A percentile compares a stretch with the other conserved stretches of the same genome.
phyloP scores from a whole-genome alignment of 1,140 invertebrate species.

The Condylostylus longicornis region DNA sequence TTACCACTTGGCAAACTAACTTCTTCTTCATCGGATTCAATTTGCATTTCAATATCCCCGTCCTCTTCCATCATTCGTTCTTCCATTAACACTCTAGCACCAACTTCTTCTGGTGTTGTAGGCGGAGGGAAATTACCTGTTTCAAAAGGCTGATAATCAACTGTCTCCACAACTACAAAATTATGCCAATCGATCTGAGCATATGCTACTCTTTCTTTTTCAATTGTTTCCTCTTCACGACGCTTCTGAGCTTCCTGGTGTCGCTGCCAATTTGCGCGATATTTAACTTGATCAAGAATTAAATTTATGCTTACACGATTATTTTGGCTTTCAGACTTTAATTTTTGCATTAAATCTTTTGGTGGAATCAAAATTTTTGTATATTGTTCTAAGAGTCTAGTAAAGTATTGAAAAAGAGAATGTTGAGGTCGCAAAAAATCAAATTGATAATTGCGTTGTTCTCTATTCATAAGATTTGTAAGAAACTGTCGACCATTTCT shows the following conservation, averaged over 20 bases:
- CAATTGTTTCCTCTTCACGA: conserved; percentile 86
- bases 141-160: conserved; percentile 96
- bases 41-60: conserved; percentile 52
- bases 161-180: conserved; percentile 98
- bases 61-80: conserved; percentile 35
- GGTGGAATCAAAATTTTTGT: conserved; percentile 90
- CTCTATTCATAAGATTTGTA: conserved; percentile 95
- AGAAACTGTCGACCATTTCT: conserved; percentile 95
- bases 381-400: conserved; percentile 94
- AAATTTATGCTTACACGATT: conserved; percentile 42
- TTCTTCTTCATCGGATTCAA: conserved; percentile 49
- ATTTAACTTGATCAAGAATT: conserved; percentile 82
- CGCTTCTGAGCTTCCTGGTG: conserved; percentile 84
- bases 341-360: conserved; percentile 69
- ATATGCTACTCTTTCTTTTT: conserved; percentile 90
- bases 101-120: conserved; percentile 92
- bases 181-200: conserved; percentile 99
- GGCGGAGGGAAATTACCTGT: conserved; percentile 90
- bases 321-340: conserved; percentile 58
- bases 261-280: conserved; percentile 89
- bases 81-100: conserved; percentile 81
- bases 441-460: conserved; percentile 97
- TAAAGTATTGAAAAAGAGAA: conserved; percentile 97
- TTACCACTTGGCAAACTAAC: conserved; percentile 36
- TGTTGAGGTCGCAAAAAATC: conserved; percentile 97